Percentiles rank a stretch among this genome's conserved stretches.
Evolutionary conservation across 2,797 vertebrate genomes (phyloP).

Genomic region (Sarcoramphus papa): DNA sequence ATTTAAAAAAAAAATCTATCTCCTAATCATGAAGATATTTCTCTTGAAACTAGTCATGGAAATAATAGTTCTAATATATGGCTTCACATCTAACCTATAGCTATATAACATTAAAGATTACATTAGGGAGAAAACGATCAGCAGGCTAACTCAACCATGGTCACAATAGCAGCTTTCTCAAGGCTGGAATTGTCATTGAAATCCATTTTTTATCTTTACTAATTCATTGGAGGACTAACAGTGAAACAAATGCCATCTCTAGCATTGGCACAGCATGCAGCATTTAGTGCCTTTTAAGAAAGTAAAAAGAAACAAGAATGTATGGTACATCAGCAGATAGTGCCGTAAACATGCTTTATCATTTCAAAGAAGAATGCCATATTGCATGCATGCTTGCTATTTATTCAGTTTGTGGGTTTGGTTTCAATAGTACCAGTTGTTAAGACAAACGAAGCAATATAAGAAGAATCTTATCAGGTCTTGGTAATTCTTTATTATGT

Average conservation of each 20-base stretch:
- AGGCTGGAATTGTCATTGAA: slow-evolving; percentile 64
- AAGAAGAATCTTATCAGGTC: slow-evolving; percentile 60
- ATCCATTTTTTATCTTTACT: slow-evolving; percentile 60
- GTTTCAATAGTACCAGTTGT: slow-evolving; percentile 62
- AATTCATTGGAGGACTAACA: slow-evolving; percentile 56
- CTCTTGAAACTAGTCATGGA: slow-evolving; percentile 33
- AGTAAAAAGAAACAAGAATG: slow-evolving; percentile 4
- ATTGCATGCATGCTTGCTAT: slow-evolving; percentile 3
- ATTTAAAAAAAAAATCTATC: not conserved
- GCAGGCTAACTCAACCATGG: slow-evolving; percentile 60
- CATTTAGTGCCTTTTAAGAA: slow-evolving; percentile 40
- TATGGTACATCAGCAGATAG: not conserved
- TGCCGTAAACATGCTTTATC: not conserved
- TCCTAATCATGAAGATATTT: slow-evolving; percentile 38
- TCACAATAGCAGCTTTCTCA: slow-evolving; percentile 51
- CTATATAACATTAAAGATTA: slow-evolving; percentile 46
- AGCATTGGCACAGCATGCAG: not conserved
- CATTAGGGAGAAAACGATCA: slow-evolving; percentile 64
- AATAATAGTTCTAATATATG: slow-evolving; percentile 55
- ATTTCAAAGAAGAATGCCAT: slow-evolving; percentile 31
- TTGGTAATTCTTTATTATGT: slow-evolving; percentile 69
- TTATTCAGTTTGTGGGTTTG: slow-evolving; percentile 50
- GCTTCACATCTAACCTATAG: slow-evolving; percentile 51
- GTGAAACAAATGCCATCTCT: slow-evolving; percentile 50
- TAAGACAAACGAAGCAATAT: slow-evolving; percentile 48